Base-by-base conservation (phyloP, 2,113 vertebrate species). In the Planiliza haematocheilus region DNA sequence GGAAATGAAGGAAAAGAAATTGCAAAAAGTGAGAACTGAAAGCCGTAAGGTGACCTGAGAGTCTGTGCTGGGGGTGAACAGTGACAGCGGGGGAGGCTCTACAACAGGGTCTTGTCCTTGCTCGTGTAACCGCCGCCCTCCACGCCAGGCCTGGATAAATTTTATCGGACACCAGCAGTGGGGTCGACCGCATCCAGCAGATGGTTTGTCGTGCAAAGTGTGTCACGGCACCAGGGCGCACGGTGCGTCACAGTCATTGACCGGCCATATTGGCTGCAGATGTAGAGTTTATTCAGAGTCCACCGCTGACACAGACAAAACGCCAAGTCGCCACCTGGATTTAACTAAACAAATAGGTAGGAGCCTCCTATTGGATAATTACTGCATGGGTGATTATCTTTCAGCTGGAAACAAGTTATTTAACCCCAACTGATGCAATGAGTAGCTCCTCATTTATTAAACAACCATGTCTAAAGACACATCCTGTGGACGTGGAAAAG, bases 111-210 rank as follows among this genome's bases (percentile, higher is more conserved):
- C 50, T 61, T n/a, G 49, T 65, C 66, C 60, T 71, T 68, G 30
- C 55, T 84, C 74, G 51, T 65, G 41, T 78, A 80, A 85, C 77
- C 57, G 56, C 74, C 57, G 52, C 37, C 66, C 39, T 74, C 36
- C 42, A 39, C 68, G 58, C 10, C 50, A 57, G 57, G 71, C 53
- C 21, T 70, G 39, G 77, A 89, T 84, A 42, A 62, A 89, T 83
- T 70, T 37, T 68, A 81, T 64, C 38, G 57, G 55, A 82, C 48
- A 36, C 56, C 37, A 70, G 39, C 34, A 66, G 59, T 24, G 52
- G 24, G 11, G 64, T 58, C 11, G 30, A 67, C 79, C 39, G 59
- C 41, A 75, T 81, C 24, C 56, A 70, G 62, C 78, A 84, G 63
- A 84, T 66, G 74, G 70, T 62, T 74, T 43, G 11, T 20, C 34